Evolutionary conservation across 2,797 vertebrate species (phyloP).

Genomic region (Rhabdomys pumilio): DNA sequence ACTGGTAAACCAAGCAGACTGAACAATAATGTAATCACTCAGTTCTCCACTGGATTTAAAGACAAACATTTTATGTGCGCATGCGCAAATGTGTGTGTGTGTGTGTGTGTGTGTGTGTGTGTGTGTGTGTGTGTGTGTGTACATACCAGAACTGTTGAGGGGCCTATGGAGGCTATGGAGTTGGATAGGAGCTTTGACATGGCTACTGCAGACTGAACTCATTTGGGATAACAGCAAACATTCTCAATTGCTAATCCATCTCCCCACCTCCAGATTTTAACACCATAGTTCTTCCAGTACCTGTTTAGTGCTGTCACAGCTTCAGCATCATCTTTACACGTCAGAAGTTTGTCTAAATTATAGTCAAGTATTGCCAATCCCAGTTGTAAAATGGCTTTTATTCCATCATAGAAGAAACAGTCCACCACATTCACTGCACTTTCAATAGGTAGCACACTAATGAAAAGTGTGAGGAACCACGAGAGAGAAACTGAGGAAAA

Average conservation of each 20-base stretch:
- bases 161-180: neutral
- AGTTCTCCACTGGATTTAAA: constrained; percentile 44
- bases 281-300: constrained; percentile 86
- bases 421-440: constrained; percentile 98
- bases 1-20: constrained; percentile 36
- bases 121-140: neutral
- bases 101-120: neutral
- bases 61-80: neutral
- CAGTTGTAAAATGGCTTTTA: constrained; percentile 97
- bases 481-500: constrained; percentile 98
- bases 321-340: constrained; percentile 97
- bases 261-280: constrained; percentile 42
- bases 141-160: neutral
- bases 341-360: constrained; percentile 96
- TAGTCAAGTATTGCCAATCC: constrained; percentile 96
- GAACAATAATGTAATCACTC: constrained; percentile 21
- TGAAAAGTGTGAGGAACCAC: constrained; percentile 99
- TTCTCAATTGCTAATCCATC: neutral
- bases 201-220: neutral
- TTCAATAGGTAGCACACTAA: constrained; percentile 98
- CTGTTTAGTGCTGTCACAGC: constrained; percentile 98
- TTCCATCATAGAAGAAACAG: constrained; percentile 99
- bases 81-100: no score
- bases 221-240: neutral
- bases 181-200: neutral